Percentiles rank a stretch among this genome's conserved stretches.
Evolutionary conservation across 2,113 vertebrate genomes (phyloP).

Genomic region (Alces alces): DNA sequence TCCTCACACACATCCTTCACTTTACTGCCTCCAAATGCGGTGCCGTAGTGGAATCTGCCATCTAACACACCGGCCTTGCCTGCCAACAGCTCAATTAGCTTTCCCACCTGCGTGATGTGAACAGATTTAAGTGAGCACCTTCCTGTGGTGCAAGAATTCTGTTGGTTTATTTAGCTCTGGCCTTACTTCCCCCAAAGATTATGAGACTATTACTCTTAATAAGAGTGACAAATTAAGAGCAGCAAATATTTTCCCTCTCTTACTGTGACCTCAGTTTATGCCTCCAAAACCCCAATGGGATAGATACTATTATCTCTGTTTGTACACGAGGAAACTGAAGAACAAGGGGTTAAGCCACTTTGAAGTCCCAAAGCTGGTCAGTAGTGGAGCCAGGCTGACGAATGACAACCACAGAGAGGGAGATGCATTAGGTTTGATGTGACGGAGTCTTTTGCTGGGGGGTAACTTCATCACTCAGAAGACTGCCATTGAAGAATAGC

Average conservation of each 20-base stretch:
- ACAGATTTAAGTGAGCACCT: neutral
- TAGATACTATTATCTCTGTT: neutral
- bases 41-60: constrained; percentile 96
- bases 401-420: neutral
- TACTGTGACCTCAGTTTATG: neutral
- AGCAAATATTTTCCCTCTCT: neutral
- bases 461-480: neutral
- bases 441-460: neutral
- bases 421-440: neutral
- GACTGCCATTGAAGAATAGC: neutral
- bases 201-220: neutral
- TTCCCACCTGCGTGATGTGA: constrained; percentile 88
- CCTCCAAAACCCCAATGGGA: neutral
- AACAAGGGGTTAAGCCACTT: neutral
- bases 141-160: neutral
- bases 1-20: constrained; percentile 99
- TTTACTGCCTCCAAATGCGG: constrained; percentile 97
- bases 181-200: neutral
- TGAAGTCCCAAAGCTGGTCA: neutral
- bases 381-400: neutral
- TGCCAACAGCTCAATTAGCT: constrained; percentile 95
- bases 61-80: constrained; percentile 96
- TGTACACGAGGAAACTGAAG: neutral
- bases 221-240: neutral
- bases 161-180: neutral